These are phyloP conservation scores for Athene cunicularia DNA, from an alignment of 2,113 vertebrate species.

Conservation along the genomic window DNA sequence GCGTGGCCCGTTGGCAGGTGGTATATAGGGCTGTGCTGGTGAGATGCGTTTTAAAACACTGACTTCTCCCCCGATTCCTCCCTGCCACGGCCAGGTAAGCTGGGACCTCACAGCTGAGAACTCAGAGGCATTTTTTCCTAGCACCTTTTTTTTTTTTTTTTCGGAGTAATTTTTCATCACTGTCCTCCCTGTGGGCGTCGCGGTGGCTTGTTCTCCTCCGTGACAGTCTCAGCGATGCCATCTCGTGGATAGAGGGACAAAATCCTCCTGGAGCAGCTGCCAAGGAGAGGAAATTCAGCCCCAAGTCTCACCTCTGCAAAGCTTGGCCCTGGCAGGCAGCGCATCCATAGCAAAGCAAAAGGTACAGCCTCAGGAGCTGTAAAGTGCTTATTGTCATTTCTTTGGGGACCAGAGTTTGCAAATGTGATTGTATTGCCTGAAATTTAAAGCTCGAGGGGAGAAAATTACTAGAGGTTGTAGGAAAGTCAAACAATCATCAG, in stretches of 20 bases:
- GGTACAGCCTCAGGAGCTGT: background rate
- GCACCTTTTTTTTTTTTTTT: background rate
- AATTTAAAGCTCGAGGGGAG: background rate
- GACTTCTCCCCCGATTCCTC: background rate
- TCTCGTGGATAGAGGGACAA: slow-evolving; percentile 22
- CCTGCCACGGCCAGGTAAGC: background rate
- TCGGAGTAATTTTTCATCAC: background rate
- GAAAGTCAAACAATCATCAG: background rate
- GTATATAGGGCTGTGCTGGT: background rate
- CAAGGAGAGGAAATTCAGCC: background rate
- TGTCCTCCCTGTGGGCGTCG: background rate
- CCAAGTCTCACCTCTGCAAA: rapidly evolving
- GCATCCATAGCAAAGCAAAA: rapidly evolving
- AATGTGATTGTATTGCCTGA: background rate
- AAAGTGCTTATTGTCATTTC: background rate
- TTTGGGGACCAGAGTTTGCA: background rate
- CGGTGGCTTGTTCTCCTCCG: background rate
- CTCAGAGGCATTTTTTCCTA: background rate
- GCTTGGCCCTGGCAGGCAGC: background rate
- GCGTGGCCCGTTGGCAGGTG: rapidly evolving
- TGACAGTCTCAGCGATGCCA: slow-evolving; percentile 23
- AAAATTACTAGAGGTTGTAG: background rate
- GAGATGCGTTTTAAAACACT: background rate
- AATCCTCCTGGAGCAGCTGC: background rate
- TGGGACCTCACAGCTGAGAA: background rate